These are phyloP conservation scores for Pyrgus malvae DNA, from an alignment of 2,888 invertebrate species.

Conservation along the genomic window DNA sequence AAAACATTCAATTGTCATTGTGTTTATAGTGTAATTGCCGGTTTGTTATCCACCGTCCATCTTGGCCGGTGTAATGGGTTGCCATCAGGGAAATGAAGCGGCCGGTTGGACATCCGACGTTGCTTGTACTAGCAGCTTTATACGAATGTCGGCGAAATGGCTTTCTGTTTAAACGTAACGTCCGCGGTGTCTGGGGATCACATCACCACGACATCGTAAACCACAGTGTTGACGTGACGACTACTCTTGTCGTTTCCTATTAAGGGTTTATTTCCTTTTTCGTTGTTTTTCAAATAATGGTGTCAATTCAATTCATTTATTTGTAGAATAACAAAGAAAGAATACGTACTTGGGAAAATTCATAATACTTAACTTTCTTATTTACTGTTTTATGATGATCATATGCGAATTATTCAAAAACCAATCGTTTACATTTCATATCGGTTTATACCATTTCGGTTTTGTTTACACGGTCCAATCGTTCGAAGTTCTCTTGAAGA, in stretches of 20 bases:
- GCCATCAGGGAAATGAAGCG: slow-evolving; percentile 79
- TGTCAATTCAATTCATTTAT: too few relatives aligned
- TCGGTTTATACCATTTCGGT: too few relatives aligned
- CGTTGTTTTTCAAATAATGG: not conserved
- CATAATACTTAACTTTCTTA: too few relatives aligned
- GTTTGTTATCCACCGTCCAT: slow-evolving; percentile 78
- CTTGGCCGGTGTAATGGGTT: slow-evolving; percentile 76
- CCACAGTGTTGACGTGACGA: slow-evolving; percentile 40
- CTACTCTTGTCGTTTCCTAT: slow-evolving; percentile 5
- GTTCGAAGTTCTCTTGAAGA: too few relatives aligned
- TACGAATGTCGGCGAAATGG: slow-evolving; percentile 66
- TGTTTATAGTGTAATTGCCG: slow-evolving; percentile 77
- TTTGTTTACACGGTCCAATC: too few relatives aligned
- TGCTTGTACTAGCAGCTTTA: slow-evolving; percentile 58
- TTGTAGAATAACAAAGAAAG: too few relatives aligned
- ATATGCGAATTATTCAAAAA: too few relatives aligned
- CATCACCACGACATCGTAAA: too few relatives aligned
- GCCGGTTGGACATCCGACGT: slow-evolving; percentile 50
- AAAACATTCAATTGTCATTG: slow-evolving; percentile 77
- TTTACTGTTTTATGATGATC: too few relatives aligned
- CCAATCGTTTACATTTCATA: too few relatives aligned
- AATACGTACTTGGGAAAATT: too few relatives aligned
- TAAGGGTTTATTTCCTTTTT: not conserved
- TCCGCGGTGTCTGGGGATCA: slow-evolving; percentile 57
- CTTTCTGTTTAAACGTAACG: slow-evolving; percentile 57